Conservation (phyloP, 2,888 invertebrate genomes). For the Tholera decimalis region DNA sequence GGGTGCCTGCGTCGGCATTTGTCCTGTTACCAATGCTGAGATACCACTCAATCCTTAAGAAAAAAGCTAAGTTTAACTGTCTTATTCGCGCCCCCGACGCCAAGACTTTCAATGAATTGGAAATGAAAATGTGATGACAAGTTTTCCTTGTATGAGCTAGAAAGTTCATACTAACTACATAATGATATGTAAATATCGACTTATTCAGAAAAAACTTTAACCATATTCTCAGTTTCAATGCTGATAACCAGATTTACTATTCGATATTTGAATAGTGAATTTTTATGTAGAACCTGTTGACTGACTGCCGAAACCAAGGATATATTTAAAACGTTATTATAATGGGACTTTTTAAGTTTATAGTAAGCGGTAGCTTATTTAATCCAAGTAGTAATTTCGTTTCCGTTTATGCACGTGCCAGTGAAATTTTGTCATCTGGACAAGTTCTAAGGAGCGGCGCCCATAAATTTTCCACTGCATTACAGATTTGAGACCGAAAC, state of each 20-base stretch:
- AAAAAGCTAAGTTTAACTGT: conserved; percentile 30
- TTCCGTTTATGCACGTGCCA: conserved; percentile 32
- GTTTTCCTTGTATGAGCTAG: not conserved
- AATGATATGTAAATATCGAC: too few relatives aligned
- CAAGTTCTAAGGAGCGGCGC: conserved; percentile 39
- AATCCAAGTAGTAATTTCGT: conserved; percentile 27
- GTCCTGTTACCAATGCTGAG: conserved; percentile 57
- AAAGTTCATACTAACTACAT: not conserved
- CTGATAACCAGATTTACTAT: too few relatives aligned
- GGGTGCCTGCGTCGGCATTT: conserved; percentile 63
- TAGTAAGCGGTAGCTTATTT: conserved; percentile 4
- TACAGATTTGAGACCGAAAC: conserved; percentile 61
- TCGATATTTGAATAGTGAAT: too few relatives aligned
- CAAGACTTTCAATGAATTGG: conserved; percentile 21
- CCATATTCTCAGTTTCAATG: too few relatives aligned
- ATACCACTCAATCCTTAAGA: conserved; percentile 49
- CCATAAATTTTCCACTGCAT: conserved; percentile 66
- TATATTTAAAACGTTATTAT: too few relatives aligned
- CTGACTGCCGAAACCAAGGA: too few relatives aligned
- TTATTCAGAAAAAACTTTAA: too few relatives aligned
- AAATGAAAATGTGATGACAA: not conserved
- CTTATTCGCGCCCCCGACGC: conserved; percentile 1
- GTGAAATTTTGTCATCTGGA: conserved; percentile 29
- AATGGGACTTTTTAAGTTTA: too few relatives aligned
- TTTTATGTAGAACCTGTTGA: too few relatives aligned